Evolutionary conservation across 2,888 invertebrate species (phyloP).

Genomic region (Craniophora ligustri): DNA sequence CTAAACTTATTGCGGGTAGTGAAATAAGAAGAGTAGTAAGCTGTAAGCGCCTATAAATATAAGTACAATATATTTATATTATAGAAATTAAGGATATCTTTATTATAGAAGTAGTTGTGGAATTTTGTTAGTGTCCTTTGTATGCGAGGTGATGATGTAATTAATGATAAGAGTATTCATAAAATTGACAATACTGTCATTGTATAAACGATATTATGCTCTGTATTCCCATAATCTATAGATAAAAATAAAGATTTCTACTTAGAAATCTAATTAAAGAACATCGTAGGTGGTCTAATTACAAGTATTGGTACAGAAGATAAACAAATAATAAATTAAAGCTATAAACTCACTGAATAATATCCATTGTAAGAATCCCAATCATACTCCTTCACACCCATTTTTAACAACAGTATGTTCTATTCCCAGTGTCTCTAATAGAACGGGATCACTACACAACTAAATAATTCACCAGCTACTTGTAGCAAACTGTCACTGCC

Average conservation of each 20-base stretch:
- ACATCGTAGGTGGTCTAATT: slow-evolving; percentile 12
- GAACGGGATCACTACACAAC: slow-evolving; percentile 61
- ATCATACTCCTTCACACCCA: slow-evolving; percentile 85
- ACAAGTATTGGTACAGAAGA: not conserved
- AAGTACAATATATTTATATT: too few species aligned
- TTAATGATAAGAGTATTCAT: slow-evolving; percentile 11
- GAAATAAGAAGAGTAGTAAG: slow-evolving; percentile 42
- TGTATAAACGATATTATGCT: too few species aligned
- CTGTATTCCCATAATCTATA: too few species aligned
- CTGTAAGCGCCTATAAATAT: too few species aligned
- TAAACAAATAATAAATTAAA: not conserved
- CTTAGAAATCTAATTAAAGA: slow-evolving; percentile 3
- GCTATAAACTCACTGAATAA: slow-evolving; percentile 77
- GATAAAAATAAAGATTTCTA: not conserved
- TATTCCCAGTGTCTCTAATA: slow-evolving; percentile 64
- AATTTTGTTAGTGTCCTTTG: slow-evolving; percentile 24
- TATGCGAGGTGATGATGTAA: slow-evolving; percentile 35
- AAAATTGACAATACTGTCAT: slow-evolving; percentile 43
- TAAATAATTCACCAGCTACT: slow-evolving; percentile 68
- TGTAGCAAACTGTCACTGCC: slow-evolving; percentile 57
- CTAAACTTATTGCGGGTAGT: slow-evolving; percentile 51
- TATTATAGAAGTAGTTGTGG: slow-evolving; percentile 23
- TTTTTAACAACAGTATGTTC: slow-evolving; percentile 70
- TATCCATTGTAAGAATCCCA: slow-evolving; percentile 85
- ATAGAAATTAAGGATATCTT: too few species aligned